Conservation (phyloP, 1,140 invertebrate species). For the Tyrophagus putrescentiae region DNA sequence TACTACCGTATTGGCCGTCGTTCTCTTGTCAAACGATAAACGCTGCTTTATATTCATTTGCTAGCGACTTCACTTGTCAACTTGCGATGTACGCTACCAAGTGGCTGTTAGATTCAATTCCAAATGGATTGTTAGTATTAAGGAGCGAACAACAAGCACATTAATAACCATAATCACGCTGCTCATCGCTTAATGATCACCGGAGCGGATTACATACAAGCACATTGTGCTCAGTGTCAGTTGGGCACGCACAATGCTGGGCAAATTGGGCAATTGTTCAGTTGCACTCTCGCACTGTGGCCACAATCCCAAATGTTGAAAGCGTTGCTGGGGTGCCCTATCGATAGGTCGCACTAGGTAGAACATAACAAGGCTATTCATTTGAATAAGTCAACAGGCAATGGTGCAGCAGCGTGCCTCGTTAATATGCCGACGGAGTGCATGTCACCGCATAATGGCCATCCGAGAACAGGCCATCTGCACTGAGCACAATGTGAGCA, state of each 20-base stretch:
- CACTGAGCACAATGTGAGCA: constrained; percentile 1
- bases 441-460: constrained; percentile 9
- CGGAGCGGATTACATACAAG: too few relatives aligned
- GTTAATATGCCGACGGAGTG: not conserved
- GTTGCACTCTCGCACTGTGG: too few relatives aligned
- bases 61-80: not conserved
- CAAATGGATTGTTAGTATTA: too few relatives aligned
- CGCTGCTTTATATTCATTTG: constrained; percentile 5
- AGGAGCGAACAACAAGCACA: too few relatives aligned
- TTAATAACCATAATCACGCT: too few relatives aligned
- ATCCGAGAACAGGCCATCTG: not conserved
- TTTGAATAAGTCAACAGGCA: constrained; percentile 6
- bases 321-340: not conserved
- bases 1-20: not conserved
- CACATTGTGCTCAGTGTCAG: too few relatives aligned
- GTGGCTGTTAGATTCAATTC: constrained; percentile 8
- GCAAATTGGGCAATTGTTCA: too few relatives aligned
- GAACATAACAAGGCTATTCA: constrained; percentile 4
- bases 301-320: too few relatives aligned
- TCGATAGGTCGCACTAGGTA: not conserved
- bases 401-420: not conserved
- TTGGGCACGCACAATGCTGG: too few relatives aligned
- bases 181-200: too few relatives aligned
- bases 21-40: not conserved
- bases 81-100: not conserved